Base-by-base conservation (phyloP, 2,797 vertebrate genomes). In the Gobionotothen gibberifrons region DNA sequence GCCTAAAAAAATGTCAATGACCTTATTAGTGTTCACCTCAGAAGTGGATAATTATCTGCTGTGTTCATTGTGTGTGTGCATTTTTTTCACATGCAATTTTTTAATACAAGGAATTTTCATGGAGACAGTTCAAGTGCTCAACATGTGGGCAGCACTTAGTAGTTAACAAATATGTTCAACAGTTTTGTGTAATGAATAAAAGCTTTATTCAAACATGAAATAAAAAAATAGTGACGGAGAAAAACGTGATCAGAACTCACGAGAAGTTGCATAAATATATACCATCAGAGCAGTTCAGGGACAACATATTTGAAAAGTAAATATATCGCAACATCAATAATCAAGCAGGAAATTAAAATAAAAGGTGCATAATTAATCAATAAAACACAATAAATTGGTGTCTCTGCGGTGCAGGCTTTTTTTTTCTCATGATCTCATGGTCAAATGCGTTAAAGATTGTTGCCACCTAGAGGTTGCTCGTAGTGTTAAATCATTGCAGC, bases 251-350 rank as follows among this genome's bases (percentile, higher is more conserved):
- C 71, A 87, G 82, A 89, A 87, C 69, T 83, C 82, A 91, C 90
- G 80, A 88, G 63, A 82, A 88, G 84, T 92, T 94, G 91, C 92
- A 94, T 95, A 94, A 94, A 94, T 95, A 94, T 92, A 91, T 81
- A 92, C 79, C 78, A 86, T 89, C 77, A 89, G 75, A 91, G 87
- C 85, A 89, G 87, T 81, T 90, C 77, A 89, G 75, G 91, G 82
- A 87, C 74, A 74, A 89, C 75, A 83, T 65, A 75, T 85, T 75
- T 79, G 70, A 86, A 92, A 90, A 81, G 59, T 73, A 88, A 90
- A 87, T 79, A 88, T 77, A 81, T 69, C 9, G 68, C 69, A 84
- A 92, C 87, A 90, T 82, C 76, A 82, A 86, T 67, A 87, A 89
- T 93, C 82, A 90, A 91, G 89, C 85, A 83, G 87, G 85, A 85